Conservation (phyloP, 2,888 invertebrate genomes). For the Dryobota labecula region DNA sequence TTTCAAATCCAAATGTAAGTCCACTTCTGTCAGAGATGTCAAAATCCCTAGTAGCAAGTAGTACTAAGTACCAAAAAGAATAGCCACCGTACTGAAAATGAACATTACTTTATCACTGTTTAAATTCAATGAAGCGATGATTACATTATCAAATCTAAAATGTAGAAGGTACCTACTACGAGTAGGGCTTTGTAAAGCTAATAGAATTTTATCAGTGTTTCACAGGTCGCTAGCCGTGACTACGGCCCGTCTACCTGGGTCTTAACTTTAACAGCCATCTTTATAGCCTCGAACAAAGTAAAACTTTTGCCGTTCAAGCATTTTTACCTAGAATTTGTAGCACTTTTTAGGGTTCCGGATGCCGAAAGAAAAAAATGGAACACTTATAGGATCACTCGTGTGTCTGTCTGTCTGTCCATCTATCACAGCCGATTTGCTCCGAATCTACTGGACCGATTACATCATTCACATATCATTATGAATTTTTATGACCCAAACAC, state of each 20-base stretch:
- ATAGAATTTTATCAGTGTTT: constrained; percentile 46
- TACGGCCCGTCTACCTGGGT: constrained; percentile 24
- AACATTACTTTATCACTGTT: background rate
- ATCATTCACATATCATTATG: too few species aligned
- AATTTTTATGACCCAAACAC: too few species aligned
- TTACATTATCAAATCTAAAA: constrained; percentile 30
- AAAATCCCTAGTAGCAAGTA: background rate
- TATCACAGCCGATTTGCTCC: too few species aligned
- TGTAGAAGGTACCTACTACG: constrained; percentile 10
- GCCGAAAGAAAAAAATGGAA: too few species aligned
- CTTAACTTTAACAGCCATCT: constrained; percentile 37
- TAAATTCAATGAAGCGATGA: constrained; percentile 33
- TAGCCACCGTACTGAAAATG: background rate
- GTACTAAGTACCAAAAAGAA: background rate
- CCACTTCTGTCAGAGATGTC: too few species aligned
- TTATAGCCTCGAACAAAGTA: constrained; percentile 20
- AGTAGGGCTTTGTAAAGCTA: constrained; percentile 18
- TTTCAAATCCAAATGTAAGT: too few species aligned
- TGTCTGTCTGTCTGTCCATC: too few species aligned
- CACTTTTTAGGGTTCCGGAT: background rate
- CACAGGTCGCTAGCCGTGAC: constrained; percentile 31
- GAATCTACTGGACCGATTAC: too few species aligned
- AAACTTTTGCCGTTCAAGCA: constrained; percentile 13
- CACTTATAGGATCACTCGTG: too few species aligned
- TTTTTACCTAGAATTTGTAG: constrained; percentile 19